Evolutionary conservation across 1,140 invertebrate genomes (phyloP), one percentile per base, ranked within the genome.

Genomic region (Daktulosphaira vitifoliae): DNA sequence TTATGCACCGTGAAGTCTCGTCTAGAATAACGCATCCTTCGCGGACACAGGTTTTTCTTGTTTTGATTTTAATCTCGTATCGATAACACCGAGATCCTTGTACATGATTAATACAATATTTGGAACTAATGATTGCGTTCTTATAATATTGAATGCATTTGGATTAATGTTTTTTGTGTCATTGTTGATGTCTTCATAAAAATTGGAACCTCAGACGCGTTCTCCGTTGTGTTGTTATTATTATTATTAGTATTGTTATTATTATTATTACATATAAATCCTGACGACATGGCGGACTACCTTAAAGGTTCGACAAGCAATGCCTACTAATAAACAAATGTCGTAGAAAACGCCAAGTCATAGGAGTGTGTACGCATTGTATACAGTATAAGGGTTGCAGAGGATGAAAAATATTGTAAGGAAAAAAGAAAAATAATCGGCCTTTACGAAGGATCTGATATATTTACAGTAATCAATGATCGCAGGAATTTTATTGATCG

Each of bases 171-270:
- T 42, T 39, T 56, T 22, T 42, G 38, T 56, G 53, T 56, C 53
- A 56, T 56, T 56, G 53, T 56, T 56, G 53, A 56, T 37, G 53
- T 56, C 53, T 56, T 42, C 53, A 56, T 56, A 54, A 39, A 37
- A 39, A 54, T 38, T 39, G 29, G 52, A 39, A 39, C 38, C 37
- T 23, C 53, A 22, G 18, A 3, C 37, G 18, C 33, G 37, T 9
- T 42, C 37, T 39, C 23, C 26, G 22, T 53, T 53, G 22, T 37
- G 23, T 54, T 39, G 23, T 56, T 39, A 33, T 33, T 33, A 11
- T 5, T 33, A 33, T 33, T 33, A 11, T 33, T 33, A 33, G 5
- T 33, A 33, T 33, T 33, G 11, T 33, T 33, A 33, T 33, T 33
- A 33, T 33, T 33, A 33, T 33, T 33, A 33, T 11, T 33, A 6